Base-by-base conservation (phyloP, 2,113 vertebrate genomes). In the Gobius niger region DNA sequence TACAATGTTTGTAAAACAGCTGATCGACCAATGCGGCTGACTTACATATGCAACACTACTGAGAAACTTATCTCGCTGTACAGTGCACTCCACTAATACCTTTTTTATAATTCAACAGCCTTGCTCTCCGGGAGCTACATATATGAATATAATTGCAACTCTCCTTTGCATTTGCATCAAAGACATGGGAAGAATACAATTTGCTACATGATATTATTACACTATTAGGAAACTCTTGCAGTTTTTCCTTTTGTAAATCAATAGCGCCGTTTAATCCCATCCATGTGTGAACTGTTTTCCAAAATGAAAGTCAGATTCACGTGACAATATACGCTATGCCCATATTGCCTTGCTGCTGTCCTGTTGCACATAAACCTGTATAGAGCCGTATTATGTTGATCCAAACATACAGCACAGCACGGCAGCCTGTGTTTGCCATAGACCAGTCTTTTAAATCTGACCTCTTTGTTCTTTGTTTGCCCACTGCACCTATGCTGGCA, bases 171-270 rank as follows among this genome's bases (percentile, higher is more conserved):
- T 74, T 72, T 65, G 64, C 9, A 68, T 62, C 14, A 40, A 54
- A 44, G 51, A 53, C 50, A 80, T 11, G 56, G 44, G 41, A 46
- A 54, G 49, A 72, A 70, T 63, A 49, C 19, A 7, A 70, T 76
- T 78, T 63, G 34, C 44, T 42, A 49, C 50, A 63, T 68, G 77
- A 66, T 81, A 44, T 47, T n/a, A 47, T 73, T 52, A 52, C 44
- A 50, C 50, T 19, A 41, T 18, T 18, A 57, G 47, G 57, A 61
- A 81, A 47, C 65, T 51, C 9, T n/a, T 44, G 66, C 11, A 63
- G 67, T 78, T 81, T 73, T 71, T 59, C 19, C 3, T n/a, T 42
- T 70, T 51, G 65, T 85, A 84, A 84, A 85, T 88, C 70, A 63
- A 41, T 19, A 49, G 46, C 11, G 19, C 76, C 77, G 67, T 56